Evolutionary conservation across 1,140 invertebrate species (phyloP).

Genomic region (Lordiphosa mommai): DNA sequence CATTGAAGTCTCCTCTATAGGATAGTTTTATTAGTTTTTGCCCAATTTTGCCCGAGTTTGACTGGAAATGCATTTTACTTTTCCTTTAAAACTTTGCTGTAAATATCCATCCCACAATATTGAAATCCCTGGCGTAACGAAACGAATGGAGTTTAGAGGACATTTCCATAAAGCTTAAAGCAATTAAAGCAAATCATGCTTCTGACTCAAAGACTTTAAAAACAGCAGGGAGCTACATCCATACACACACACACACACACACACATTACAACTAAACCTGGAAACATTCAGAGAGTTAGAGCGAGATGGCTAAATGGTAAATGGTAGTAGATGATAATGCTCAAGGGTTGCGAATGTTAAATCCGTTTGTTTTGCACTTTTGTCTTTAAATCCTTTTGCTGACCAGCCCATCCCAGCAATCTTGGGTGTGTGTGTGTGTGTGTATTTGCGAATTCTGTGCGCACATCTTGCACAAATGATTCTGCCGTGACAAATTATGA

Average conservation of each 20-base stretch:
- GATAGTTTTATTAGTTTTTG: no score
- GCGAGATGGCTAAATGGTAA: slow-evolving; percentile 7
- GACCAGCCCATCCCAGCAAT: slow-evolving; percentile 28
- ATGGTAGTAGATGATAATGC: slow-evolving; percentile 11
- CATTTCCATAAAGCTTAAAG: not conserved
- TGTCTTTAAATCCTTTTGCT: slow-evolving; percentile 61
- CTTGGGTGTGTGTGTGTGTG: not conserved
- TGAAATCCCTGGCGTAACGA: no score
- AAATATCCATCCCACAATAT: no score
- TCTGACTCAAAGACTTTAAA: slow-evolving; percentile 4
- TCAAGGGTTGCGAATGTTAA: slow-evolving; percentile 65
- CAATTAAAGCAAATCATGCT: slow-evolving; percentile 29
- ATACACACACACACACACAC: no score
- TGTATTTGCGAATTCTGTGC: slow-evolving; percentile 38
- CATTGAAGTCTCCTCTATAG: no score
- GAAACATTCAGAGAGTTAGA: slow-evolving; percentile 1
- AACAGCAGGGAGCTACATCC: not conserved
- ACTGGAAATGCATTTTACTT: slow-evolving; percentile 10
- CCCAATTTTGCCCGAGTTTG: no score
- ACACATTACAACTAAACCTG: not conserved
- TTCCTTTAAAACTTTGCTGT: not conserved
- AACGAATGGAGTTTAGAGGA: no score
- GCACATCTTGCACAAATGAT: slow-evolving; percentile 51
- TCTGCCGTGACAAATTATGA: slow-evolving; percentile 75
- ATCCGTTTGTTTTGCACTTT: slow-evolving; percentile 70